Conservation (phyloP, 1,140 invertebrate species). For the Macrobrachium nipponense region DNA sequence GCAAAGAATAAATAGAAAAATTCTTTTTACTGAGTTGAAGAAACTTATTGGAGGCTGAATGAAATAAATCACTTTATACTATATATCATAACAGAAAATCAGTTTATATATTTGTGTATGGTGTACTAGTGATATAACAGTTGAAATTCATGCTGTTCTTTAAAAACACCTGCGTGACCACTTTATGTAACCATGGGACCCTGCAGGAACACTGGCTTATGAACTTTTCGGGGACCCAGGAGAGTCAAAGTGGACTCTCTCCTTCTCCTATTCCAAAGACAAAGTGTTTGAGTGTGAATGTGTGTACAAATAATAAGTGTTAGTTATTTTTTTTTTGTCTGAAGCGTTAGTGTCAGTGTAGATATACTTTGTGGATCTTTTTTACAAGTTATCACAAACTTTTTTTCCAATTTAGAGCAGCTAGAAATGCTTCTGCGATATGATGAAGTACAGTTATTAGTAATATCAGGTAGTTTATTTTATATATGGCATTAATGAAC, state of each 20-base stretch:
- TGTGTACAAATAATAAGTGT: constrained; percentile 15
- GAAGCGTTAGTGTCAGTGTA: constrained; percentile 14
- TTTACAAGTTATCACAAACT: constrained; percentile 29
- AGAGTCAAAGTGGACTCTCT: background rate
- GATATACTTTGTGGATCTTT: constrained; percentile 28
- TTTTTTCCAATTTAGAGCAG: constrained; percentile 40
- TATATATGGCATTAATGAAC: constrained; percentile 53
- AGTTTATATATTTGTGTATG: background rate
- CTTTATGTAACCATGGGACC: no score
- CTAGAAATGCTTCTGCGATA: constrained; percentile 39
- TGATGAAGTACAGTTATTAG: constrained; percentile 34
- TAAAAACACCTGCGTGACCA: constrained; percentile 84
- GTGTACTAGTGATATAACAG: constrained; percentile 73
- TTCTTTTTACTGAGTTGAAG: no score
- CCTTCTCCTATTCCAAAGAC: constrained; percentile 51
- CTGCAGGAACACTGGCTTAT: background rate
- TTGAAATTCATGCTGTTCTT: constrained; percentile 97
- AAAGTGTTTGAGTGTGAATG: constrained; percentile 35
- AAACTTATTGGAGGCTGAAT: no score
- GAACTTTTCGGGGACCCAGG: background rate
- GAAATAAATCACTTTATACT: no score
- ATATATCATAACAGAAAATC: no score
- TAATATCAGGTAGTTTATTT: constrained; percentile 42
- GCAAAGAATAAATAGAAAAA: no score
- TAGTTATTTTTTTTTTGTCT: background rate